phyloP scores from a whole-genome alignment of 2,113 vertebrate genomes.

The Ciconia stormi region DNA sequence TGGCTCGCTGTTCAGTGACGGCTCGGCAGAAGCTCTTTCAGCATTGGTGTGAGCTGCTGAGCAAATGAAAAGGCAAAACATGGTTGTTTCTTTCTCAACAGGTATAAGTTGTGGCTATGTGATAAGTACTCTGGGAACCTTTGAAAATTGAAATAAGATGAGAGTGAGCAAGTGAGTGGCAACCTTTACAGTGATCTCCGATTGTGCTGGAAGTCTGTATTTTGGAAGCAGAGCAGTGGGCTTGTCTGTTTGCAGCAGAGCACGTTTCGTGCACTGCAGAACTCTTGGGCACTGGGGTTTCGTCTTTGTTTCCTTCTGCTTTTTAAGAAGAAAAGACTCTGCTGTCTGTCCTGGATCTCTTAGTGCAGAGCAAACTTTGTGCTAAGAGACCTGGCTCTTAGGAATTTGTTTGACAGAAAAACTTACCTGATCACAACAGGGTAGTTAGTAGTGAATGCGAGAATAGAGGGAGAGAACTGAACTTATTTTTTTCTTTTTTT shows the following conservation, averaged over 20 bases:
- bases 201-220: neutral
- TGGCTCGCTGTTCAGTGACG: neutral
- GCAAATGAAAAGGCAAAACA: neutral
- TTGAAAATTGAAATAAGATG: neutral
- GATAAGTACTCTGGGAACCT: neutral
- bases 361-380: neutral
- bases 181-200: neutral
- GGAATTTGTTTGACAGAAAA: neutral
- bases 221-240: neutral
- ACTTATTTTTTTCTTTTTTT: neutral
- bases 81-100: neutral
- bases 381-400: neutral
- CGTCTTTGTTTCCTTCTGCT: neutral
- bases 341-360: neutral
- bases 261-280: fast-evolving
- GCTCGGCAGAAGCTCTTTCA: neutral
- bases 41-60: neutral
- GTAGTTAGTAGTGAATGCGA: neutral
- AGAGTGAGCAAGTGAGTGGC: neutral
- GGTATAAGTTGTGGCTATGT: neutral
- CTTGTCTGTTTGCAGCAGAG: neutral
- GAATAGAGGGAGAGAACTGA: neutral
- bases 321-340: neutral
- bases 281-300: neutral
- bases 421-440: neutral